Evolutionary conservation across 2,113 vertebrate species (phyloP).

Genomic region (Pelecanus crispus): DNA sequence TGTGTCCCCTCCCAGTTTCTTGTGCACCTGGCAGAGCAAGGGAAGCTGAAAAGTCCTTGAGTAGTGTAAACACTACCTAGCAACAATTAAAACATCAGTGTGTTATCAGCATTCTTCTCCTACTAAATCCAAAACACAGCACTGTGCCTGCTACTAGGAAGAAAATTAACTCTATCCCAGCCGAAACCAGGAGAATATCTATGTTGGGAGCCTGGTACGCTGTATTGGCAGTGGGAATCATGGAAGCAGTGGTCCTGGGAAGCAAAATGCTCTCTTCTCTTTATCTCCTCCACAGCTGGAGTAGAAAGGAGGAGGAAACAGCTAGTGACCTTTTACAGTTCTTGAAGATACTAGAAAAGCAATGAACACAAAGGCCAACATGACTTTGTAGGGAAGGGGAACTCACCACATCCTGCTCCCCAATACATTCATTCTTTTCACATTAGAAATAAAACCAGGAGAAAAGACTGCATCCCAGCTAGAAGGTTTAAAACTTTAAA

Average conservation of each 20-base stretch:
- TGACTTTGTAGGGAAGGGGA: background rate
- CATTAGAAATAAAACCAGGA: background rate
- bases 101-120: too few species aligned
- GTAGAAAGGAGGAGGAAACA: background rate
- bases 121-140: too few species aligned
- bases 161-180: too few species aligned
- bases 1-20: too few species aligned
- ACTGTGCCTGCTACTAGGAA: too few species aligned
- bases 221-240: background rate
- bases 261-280: background rate
- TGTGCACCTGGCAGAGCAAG: too few species aligned
- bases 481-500: background rate
- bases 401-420: background rate
- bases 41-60: too few species aligned
- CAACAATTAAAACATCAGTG: too few species aligned
- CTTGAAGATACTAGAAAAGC: background rate
- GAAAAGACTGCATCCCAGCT: background rate
- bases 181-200: too few species aligned
- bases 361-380: background rate
- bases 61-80: too few species aligned
- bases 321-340: background rate
- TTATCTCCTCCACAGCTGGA: background rate
- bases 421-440: background rate
- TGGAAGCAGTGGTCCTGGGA: background rate
- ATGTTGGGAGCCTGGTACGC: background rate